Evolutionary conservation across 92 coral and sea anemone genomes (phyloP).

Genomic region (Bergia puertoricense): DNA sequence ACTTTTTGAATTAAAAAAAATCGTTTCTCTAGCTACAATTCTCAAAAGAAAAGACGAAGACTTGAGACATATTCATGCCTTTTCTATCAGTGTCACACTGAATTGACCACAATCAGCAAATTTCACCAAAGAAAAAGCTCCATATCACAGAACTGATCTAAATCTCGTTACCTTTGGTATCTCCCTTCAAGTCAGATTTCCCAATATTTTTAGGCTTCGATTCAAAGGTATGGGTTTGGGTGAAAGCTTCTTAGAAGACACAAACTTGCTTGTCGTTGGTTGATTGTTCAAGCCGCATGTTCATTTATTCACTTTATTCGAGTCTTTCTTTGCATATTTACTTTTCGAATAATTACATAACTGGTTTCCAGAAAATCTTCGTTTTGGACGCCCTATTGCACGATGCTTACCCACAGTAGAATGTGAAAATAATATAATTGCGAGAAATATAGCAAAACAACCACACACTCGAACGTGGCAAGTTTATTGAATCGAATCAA

Average conservation of each 20-base stretch:
- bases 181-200: constrained; percentile 12
- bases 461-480: neutral
- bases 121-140: constrained; percentile 19
- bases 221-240: neutral
- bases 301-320: neutral
- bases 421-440: neutral
- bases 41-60: constrained; percentile 37
- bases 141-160: constrained; percentile 9
- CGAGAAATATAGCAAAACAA: constrained; percentile 14
- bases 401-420: constrained; percentile 31
- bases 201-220: neutral
- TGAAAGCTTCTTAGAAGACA: constrained; percentile 11
- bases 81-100: constrained; percentile 26
- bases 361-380: constrained; percentile 41
- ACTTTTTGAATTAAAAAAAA: constrained; percentile 19
- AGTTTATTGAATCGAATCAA: neutral
- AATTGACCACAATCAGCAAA: constrained; percentile 51
- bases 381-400: constrained; percentile 26
- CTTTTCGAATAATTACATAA: constrained; percentile 1
- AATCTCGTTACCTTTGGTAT: constrained; percentile 10
- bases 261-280: constrained; percentile 11
- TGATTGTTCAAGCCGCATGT: constrained; percentile 2
- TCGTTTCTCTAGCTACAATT: constrained; percentile 48
- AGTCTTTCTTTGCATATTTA: neutral
- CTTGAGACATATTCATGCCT: constrained; percentile 52